Base-by-base conservation (phyloP, 1,140 invertebrate genomes). In the Neodiprion fabricii region DNA sequence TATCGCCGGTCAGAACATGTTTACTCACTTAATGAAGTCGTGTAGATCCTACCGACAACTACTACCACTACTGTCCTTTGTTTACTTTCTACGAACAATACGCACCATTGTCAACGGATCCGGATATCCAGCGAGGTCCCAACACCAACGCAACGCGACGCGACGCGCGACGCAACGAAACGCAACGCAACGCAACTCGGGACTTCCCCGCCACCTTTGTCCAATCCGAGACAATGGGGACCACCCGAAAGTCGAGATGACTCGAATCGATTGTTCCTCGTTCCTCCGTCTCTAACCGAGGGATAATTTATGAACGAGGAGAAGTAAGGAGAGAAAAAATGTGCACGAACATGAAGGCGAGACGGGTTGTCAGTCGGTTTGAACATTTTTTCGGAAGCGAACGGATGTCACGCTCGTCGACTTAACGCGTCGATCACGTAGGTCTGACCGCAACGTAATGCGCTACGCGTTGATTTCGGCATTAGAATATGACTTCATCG, bases 1-100 rank as follows among this genome's bases (percentile, higher is more conserved):
- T 61, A 61, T 61, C 53, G 11, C n/a, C 11, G 53, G 53, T 61
- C 53, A 61, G 53, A 61, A 61, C 53, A 61, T 61, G 53, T 12
- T 61, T 61, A 61, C 11, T 17, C 53, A 61, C 53, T 61, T 61
- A 61, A 61, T 61, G 53, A 61, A 61, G 53, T 61, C 53, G 53
- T 61, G 53, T 61, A 61, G 11, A 61, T 61, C 11, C 11, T 61
- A 61, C 53, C 11, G 53, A 61, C 53, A 61, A 61, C 53, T 61
- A 61, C 53, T 61, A 61, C 53, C 53, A 61, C 53, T 61, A 61
- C 53, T 61, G 53, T 61, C 53, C 53, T 61, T 61, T 61, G 53
- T 61, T 61, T 61, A 61, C 53, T 61, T 61, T 61, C 53, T 8
- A 61, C 53, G n/a, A 14, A 61, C 53, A 11, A 61, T 61, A 61